Base-by-base conservation (phyloP, 1,140 invertebrate species). In the Tetramorium simillimum region DNA sequence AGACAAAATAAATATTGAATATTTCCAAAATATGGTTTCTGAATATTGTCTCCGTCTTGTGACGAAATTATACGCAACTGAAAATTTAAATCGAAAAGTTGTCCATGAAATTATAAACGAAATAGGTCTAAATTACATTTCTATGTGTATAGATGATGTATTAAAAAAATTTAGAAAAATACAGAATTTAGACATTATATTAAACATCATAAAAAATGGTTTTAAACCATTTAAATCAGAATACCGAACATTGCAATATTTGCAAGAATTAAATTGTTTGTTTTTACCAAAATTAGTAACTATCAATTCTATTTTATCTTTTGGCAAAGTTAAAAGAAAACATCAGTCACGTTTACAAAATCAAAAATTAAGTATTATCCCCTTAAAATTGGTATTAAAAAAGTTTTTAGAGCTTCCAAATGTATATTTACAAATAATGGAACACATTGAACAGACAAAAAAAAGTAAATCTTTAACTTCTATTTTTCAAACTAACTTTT, bases 61-160 rank as follows among this genome's bases (percentile, higher is more conserved):
- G 51, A 72, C 46, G 14, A 72, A 72, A 51, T 51, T 72, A 3
- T 72, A 72, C 2, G 6, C 46, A n/a, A 28, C 0, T 28, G 46
- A 3, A 72, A 49, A 72, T 72, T 51, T 51, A 12, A 51, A 70
- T 70, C 51, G 69, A 70, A 70, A 72, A 72, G 6, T 51, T 51
- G 33, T 51, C 18, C 24, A 72, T 72, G 3, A 33, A 28, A 72
- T 72, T 33, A 28, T 72, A 69, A 69, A 24, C 2, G 1, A 69
- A 7, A 69, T 69, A 46, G 21, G 0, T 16, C 46, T 69, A 16
- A 69, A 46, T 69, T 69, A 69, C 1, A 28, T 46, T 46, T 69
- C 67, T 46, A 6, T 69, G 4, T 69, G n/a, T 46, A 24, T 24
- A 46, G 5, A 69, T 69, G 4, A 16, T 69, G 46, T 49, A 14